Base-by-base conservation (phyloP, 2,113 vertebrate genomes). In the Panthera leo region DNA sequence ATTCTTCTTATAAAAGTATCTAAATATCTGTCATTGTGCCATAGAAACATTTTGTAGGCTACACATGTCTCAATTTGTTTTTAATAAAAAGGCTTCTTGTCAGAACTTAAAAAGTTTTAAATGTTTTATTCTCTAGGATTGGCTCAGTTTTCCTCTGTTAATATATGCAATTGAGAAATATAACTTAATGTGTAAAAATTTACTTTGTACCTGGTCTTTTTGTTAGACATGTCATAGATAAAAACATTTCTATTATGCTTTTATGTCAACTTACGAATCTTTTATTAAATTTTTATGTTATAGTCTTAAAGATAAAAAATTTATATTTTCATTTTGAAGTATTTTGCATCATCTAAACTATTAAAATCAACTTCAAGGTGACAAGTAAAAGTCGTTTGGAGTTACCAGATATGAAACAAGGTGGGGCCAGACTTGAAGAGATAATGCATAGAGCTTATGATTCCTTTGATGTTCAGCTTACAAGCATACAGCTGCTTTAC, bases 361-460 rank as follows among this genome's bases (percentile, higher is more conserved):
- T 97, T 97, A 91, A 87, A 97, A 82, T 97, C 86, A 3, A 83
- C 94, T 98, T 98, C 86, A 91, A 99, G 99, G 99, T 99, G 98
- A 97, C 98, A 93, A 99, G 99, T 99, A 99, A 99, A 98, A 99
- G 98, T 98, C 99, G 98, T 96, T 99, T 98, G 25, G 94, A 99
- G 93, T 98, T 99, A 91, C 99, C 99, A 48, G 98, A 99, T 97
- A 98, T 99, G 80, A 99, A 98, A 34, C 98, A 98, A 80, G 97
- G 97, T 91, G 99, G 98, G 92, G 99, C 98, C 87, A 99, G 98
- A 83, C 99, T 99, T 92, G 99, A 99, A 99, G 99, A 99, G 97
- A 99, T 99, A 98, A 99, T 99, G 99, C 99, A 98, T 85, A 99
- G 99, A 98, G 99, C 99, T 27, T 99, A 99, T 55, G 99, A 99